Percentiles rank a stretch among this genome's conserved stretches.
Evolutionary conservation across 2,113 vertebrate genomes (phyloP).

Genomic region (Chloebia gouldiae): DNA sequence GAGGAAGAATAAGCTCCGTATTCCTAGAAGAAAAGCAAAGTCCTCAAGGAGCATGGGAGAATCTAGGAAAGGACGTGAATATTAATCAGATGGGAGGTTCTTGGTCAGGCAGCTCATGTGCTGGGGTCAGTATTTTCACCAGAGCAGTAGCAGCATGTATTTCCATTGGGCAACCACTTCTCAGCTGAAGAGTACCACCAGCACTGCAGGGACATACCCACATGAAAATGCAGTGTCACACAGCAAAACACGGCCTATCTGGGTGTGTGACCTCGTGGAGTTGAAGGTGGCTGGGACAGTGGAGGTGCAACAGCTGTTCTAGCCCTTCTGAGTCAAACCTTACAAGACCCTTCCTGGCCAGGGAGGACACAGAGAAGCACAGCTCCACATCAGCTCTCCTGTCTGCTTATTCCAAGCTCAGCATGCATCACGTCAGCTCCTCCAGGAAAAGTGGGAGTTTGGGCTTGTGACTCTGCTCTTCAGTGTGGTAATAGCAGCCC

Average conservation of each 20-base stretch:
- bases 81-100: neutral
- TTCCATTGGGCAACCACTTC: neutral
- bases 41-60: neutral
- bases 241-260: neutral
- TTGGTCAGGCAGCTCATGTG: neutral
- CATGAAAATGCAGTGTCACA: neutral
- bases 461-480: neutral
- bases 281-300: neutral
- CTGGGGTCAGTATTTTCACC: neutral
- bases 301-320: neutral
- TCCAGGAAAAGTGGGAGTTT: neutral
- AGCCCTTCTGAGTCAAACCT: neutral
- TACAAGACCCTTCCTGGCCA: neutral
- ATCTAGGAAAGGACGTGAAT: neutral
- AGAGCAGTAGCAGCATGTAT: neutral
- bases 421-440: neutral
- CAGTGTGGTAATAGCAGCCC: fast-evolving
- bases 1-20: fast-evolving
- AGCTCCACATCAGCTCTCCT: neutral
- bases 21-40: neutral
- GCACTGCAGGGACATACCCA: neutral
- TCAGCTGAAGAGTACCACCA: neutral
- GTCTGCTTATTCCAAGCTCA: neutral
- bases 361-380: neutral
- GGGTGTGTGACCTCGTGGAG: fast-evolving